phyloP scores from a whole-genome alignment of 2,888 invertebrate genomes.

The Imbricaverruca yamaguchii region DNA sequence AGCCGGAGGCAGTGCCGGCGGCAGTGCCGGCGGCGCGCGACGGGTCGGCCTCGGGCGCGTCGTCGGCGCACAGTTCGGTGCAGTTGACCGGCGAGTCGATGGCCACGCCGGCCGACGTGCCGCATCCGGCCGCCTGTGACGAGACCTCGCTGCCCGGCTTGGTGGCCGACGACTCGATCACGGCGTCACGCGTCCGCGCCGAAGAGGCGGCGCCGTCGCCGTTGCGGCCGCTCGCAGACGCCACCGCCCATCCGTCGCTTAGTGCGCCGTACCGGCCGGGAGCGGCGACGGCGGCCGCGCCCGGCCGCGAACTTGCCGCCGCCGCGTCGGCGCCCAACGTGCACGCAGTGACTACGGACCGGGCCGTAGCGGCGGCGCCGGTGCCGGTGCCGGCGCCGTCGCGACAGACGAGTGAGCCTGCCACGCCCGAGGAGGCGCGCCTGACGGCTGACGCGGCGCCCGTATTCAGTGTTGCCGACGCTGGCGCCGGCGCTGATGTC shows the following conservation, averaged over 20 bases:
- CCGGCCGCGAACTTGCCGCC: neutral
- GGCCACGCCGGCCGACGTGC: neutral
- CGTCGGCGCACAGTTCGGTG: conserved; percentile 24
- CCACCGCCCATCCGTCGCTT: neutral
- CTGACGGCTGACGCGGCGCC: neutral
- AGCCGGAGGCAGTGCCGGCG: conserved; percentile 45
- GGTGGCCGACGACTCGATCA: neutral
- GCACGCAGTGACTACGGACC: neutral
- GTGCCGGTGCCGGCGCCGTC: neutral
- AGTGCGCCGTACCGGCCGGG: neutral
- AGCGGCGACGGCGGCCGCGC: neutral
- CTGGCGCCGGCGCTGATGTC: neutral
- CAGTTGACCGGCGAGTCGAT: neutral
- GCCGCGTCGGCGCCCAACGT: conserved; percentile 8
- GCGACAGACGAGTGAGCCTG: neutral
- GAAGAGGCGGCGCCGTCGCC: neutral
- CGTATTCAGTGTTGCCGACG: neutral
- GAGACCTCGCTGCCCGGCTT: neutral
- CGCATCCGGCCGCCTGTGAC: neutral
- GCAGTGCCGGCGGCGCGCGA: conserved; percentile 26
- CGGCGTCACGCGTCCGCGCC: neutral
- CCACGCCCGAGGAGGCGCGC: conserved; percentile 9
- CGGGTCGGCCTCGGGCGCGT: conserved; percentile 23
- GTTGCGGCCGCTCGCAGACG: neutral
- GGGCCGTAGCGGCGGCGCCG: neutral